Conservation (phyloP, 2,113 vertebrate species). For the Prietella phreatophila region DNA sequence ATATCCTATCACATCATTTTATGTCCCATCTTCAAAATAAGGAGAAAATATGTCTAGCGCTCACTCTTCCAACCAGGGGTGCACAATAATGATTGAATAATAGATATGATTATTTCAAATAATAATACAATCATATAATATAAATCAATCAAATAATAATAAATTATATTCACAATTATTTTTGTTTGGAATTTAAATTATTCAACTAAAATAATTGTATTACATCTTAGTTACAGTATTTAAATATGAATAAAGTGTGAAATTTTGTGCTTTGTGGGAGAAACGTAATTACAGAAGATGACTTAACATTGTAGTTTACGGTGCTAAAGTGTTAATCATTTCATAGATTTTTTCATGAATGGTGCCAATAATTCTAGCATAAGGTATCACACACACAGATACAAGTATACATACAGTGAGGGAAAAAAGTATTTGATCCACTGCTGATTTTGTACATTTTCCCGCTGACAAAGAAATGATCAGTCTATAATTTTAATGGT, state of each 20-base stretch:
- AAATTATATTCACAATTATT: not conserved
- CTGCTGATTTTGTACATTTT: too few species aligned
- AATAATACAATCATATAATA: not conserved
- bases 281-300: not conserved
- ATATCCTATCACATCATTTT: not conserved
- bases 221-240: not conserved
- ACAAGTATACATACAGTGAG: too few species aligned
- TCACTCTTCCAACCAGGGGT: not conserved
- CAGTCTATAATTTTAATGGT: too few species aligned
- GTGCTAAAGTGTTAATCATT: not conserved
- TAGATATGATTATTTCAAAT: not conserved
- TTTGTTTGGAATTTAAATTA: not conserved
- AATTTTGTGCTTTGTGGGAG: not conserved
- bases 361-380: not conserved
- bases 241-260: not conserved
- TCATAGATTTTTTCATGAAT: not conserved
- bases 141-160: not conserved
- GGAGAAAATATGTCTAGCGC: not conserved
- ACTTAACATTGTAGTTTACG: not conserved
- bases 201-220: not conserved
- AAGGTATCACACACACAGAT: not conserved
- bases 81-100: not conserved
- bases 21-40: not conserved
- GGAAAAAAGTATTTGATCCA: too few species aligned
- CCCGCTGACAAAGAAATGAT: too few species aligned